Evolutionary conservation across 1,140 invertebrate genomes (phyloP), one percentile per base, ranked within the genome.

Genomic region (Eufriesea mexicana): DNA sequence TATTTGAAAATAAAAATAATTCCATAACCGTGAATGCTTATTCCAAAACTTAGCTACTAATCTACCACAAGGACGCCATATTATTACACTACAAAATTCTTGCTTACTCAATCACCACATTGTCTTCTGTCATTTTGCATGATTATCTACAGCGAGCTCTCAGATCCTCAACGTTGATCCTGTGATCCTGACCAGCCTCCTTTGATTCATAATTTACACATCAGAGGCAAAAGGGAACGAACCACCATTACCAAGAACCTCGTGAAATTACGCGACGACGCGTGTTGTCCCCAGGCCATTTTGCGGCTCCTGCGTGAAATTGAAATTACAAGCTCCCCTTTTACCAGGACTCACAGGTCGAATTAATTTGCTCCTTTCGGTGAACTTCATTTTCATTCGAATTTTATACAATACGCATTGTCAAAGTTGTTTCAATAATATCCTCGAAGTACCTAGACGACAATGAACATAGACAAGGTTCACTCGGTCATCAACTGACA

Each of bases 281-380:
- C 84, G 86, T 86, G 79, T 73, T 88, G 86, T 84, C 84, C 89
- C 68, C 70, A 64, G 84, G 86, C 89, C 86, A 79, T 80, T 86
- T 79, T 84, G 84, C 72, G 77, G 71, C 79, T 78, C 70, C 80
- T 59, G 54, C 61, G 84, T 91, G 84, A 91, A 91, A 91, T 91
- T 91, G 89, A 90, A 90, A 91, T 91, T 86, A 89, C 90, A 88
- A 86, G 78, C 85, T 67, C n/a, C 35, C 25, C 70, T 51, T 73
- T 42, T 8, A 7, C 20, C 14, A 23, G 2, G 0, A 10, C 25
- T 18, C 42, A 20, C 14, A 10, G 14, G 8, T 10, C 49, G 16
- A 61, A 80, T 80, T 80, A 79, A 79, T 72, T 49, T 47, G 9
- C 51, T 6, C 5, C 18, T 45, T 45, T 16, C 42, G 16, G 25